Evolutionary conservation across 2,888 invertebrate species (phyloP), one percentile per base, ranked within the genome.

Genomic region (Rhagonycha fulva): DNA sequence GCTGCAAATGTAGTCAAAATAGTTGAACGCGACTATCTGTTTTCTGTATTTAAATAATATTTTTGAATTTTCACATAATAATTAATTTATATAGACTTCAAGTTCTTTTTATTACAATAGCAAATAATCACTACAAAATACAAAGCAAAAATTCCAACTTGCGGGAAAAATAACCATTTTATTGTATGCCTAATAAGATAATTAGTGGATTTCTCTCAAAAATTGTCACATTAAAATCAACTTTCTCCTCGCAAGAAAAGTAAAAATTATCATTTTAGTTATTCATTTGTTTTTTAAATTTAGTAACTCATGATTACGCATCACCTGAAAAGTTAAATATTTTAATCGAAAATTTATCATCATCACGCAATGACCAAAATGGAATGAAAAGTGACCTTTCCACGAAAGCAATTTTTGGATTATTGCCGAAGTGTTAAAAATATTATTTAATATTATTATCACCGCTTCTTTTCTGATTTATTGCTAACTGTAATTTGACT

Each of bases 401-500:
- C n/a, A 47, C 47, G 47, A 47, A n/a, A 47, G 47, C n/a, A 47
- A 47, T 47, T 47, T 47, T 47, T 47, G 47, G 47, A 47, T 47
- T 47, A n/a, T 47, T 47, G 47, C 47, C 47, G 47, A 47, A n/a
- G 7, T 47, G n/a, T 47, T 66, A 24, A 19, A 24, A 66, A 24
- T 66, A 66, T 24, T 66, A 26, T n/a, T 63, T 62, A 62, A 62
- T 62, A 5, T 12, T 62, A 23, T 62, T 66, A 66, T 66, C 63
- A 12, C n/a, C 26, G 14, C 63, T 24, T 66, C 24, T 66, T 24
- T 66, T 66, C n/a, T 24, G 63, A 24, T 66, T 66, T 66, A 24
- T 66, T 66, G 19, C 26, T 66, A 66, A 66, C 63, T 66, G 63
- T 66, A 66, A 66, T 66, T 66, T 66, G 63, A 66, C 63, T 66